Conservation (phyloP, 2,888 invertebrate species). For the Drepana falcataria region DNA sequence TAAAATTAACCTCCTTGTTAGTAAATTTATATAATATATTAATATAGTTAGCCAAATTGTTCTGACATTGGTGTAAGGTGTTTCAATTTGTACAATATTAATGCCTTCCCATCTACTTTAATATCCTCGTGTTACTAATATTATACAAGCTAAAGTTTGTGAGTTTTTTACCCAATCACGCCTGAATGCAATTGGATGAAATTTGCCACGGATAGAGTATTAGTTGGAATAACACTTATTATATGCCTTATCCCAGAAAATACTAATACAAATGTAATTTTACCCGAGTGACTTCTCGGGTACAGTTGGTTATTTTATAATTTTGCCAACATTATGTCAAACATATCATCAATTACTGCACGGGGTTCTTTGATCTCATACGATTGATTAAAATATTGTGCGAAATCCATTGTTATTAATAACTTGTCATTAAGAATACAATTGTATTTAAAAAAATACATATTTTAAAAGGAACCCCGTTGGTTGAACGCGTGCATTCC, state of each 20-base stretch:
- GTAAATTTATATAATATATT: background rate
- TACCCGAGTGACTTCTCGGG: no score
- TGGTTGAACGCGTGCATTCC: conserved; percentile 36
- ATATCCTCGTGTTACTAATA: no score
- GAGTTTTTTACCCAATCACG: no score
- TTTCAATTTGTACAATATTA: conserved; percentile 14
- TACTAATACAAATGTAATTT: no score
- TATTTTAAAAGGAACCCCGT: conserved; percentile 7
- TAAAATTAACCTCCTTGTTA: background rate
- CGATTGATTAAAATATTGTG: background rate
- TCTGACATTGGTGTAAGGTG: conserved; percentile 33
- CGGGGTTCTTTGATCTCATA: background rate
- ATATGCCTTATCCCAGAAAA: no score
- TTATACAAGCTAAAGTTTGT: no score
- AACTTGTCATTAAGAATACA: no score
- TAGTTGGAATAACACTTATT: no score
- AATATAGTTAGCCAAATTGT: conserved; percentile 36
- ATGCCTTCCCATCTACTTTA: background rate
- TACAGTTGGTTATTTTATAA: no score
- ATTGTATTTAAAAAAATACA: background rate
- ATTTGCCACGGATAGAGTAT: no score
- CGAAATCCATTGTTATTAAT: background rate
- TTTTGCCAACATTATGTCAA: conserved; percentile 6
- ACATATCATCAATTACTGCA: background rate
- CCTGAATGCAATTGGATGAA: no score